Evolutionary conservation across 2,113 vertebrate genomes (phyloP).

Genomic region (Tupaia chinensis): DNA sequence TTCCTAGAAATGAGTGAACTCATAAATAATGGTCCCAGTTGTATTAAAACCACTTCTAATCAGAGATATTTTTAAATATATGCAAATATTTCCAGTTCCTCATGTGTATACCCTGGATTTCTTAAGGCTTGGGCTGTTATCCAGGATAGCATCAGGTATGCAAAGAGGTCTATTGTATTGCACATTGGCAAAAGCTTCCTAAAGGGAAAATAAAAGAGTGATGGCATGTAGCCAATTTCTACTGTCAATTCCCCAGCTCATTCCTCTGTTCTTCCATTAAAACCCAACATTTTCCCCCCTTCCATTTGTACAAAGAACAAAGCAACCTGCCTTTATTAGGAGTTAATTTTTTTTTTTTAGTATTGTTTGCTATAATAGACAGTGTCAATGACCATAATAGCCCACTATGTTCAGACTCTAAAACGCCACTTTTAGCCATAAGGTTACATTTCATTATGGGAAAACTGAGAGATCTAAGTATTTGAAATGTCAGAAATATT

Average conservation of each 20-base stretch:
- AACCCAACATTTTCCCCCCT: slow-evolving; percentile 78
- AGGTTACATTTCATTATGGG: slow-evolving; percentile 56
- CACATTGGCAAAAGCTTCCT: slow-evolving; percentile 81
- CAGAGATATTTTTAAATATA: slow-evolving; percentile 71
- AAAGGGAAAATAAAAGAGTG: slow-evolving; percentile 74
- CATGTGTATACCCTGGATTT: slow-evolving; percentile 70
- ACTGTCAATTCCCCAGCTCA: slow-evolving; percentile 76
- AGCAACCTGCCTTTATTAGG: slow-evolving; percentile 75
- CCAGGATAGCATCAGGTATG: slow-evolving; percentile 80
- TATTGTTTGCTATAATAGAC: slow-evolving; percentile 63
- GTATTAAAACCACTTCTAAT: slow-evolving; percentile 58
- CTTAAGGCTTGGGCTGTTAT: slow-evolving; percentile 83
- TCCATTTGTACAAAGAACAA: slow-evolving; percentile 79
- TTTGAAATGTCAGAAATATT: not conserved
- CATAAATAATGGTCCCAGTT: slow-evolving; percentile 13
- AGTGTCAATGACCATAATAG: slow-evolving; percentile 35
- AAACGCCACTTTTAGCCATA: slow-evolving; percentile 51
- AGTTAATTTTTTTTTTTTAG: slow-evolving; percentile 68
- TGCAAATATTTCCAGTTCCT: slow-evolving; percentile 78
- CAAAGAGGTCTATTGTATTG: slow-evolving; percentile 80
- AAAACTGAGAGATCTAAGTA: slow-evolving; percentile 55
- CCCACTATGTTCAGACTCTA: slow-evolving; percentile 41
- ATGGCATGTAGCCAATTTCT: slow-evolving; percentile 81
- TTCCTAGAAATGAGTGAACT: slow-evolving; percentile 63
- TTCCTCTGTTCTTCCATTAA: slow-evolving; percentile 75